A percentile compares a stretch with the other conserved stretches of the same genome.
These are phyloP conservation scores for Helogale parvula DNA, from an alignment of 2,113 vertebrate genomes.

Conservation along the genomic window DNA sequence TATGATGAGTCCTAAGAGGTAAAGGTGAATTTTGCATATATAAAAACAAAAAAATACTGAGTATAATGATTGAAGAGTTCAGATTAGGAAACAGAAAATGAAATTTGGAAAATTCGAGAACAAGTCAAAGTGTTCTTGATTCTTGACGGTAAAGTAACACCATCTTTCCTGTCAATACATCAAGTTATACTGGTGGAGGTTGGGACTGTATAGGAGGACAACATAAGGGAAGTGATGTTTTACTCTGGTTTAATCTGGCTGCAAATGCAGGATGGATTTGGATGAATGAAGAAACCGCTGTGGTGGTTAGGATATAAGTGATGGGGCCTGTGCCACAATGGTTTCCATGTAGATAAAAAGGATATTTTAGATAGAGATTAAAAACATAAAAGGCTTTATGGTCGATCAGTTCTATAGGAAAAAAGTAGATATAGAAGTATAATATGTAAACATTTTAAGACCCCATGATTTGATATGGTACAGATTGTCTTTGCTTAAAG, in stretches of 20 bases:
- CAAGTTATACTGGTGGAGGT: background rate
- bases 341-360: background rate
- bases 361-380: background rate
- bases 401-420: background rate
- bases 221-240: background rate
- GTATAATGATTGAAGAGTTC: background rate
- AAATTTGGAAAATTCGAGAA: background rate
- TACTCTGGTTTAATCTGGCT: background rate
- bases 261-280: background rate
- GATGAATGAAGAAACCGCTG: background rate
- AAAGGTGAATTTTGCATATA: background rate
- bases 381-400: background rate
- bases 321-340: background rate
- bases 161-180: background rate
- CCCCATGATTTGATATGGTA: background rate
- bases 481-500: background rate
- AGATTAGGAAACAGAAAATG: background rate
- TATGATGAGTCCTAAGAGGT: background rate
- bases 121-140: background rate
- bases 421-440: background rate
- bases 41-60: background rate
- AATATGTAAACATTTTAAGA: background rate
- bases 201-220: background rate
- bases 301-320: background rate
- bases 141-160: background rate